Conservation (phyloP, 1,140 invertebrate genomes). For the Drosophila pachea region DNA sequence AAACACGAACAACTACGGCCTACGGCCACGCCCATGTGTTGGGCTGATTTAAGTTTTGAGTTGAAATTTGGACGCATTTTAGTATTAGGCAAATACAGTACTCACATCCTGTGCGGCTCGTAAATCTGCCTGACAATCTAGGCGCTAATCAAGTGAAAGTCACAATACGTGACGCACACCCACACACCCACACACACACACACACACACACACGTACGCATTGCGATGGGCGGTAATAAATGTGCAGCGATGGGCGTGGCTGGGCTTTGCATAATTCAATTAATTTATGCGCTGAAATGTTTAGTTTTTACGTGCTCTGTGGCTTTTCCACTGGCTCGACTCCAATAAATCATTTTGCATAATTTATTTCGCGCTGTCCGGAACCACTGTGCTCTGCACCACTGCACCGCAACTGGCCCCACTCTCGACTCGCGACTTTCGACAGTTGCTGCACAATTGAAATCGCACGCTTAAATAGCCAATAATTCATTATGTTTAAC, state of each 20-base stretch:
- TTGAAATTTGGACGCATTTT: slow-evolving; percentile 8
- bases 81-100: background rate
- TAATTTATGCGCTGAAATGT: slow-evolving; percentile 74
- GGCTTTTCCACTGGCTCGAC: slow-evolving; percentile 44
- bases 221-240: background rate
- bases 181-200: slow-evolving; percentile 23
- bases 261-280: slow-evolving; percentile 68
- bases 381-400: slow-evolving; percentile 7
- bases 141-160: slow-evolving; percentile 68
- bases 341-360: slow-evolving; percentile 74
- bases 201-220: slow-evolving; percentile 21
- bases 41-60: slow-evolving; percentile 58
- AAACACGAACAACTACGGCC: background rate
- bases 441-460: slow-evolving; percentile 28
- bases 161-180: slow-evolving; percentile 55
- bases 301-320: slow-evolving; percentile 63
- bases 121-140: slow-evolving; percentile 61
- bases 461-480: slow-evolving; percentile 47
- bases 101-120: slow-evolving; percentile 3
- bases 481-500: slow-evolving; percentile 67
- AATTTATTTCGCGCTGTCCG: slow-evolving; percentile 59
- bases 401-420: background rate
- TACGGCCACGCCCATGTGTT: slow-evolving; percentile 18
- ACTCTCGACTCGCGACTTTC: background rate
- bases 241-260: background rate